Evolutionary conservation across 2,797 vertebrate genomes (phyloP).

Genomic region (Neopelma chrysocephalum): DNA sequence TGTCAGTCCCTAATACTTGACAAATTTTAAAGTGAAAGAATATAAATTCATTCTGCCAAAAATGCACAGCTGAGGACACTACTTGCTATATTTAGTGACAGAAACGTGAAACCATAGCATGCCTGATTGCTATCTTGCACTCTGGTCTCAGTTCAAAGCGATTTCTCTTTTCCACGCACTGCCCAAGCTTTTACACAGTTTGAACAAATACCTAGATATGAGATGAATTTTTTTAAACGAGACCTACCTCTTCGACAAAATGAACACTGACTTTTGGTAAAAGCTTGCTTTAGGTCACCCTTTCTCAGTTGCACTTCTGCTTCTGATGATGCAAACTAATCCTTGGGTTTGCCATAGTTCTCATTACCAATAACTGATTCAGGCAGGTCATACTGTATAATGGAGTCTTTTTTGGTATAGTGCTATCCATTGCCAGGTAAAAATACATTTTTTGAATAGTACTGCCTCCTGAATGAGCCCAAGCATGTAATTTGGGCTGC

Average conservation of each 20-base stretch:
- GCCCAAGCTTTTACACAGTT: neutral
- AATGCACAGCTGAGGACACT: neutral
- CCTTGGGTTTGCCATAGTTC: neutral
- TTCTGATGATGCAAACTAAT: neutral
- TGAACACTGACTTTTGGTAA: neutral
- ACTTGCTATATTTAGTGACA: neutral
- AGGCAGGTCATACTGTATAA: neutral
- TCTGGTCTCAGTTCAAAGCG: neutral
- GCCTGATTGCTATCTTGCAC: neutral
- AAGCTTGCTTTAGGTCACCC: neutral
- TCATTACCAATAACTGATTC: neutral
- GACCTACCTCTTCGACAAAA: neutral
- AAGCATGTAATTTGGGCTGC: neutral
- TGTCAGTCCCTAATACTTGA: neutral
- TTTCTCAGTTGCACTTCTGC: neutral
- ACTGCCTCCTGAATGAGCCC: neutral
- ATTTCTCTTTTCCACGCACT: neutral
- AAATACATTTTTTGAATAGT: neutral
- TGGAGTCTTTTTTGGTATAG: neutral
- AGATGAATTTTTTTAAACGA: neutral
- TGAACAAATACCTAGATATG: neutral
- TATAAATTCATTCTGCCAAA: neutral
- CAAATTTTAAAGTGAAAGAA: neutral
- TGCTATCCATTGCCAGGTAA: neutral
- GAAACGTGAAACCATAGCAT: neutral